These are phyloP conservation scores for Drosophila kepulauana DNA, from an alignment of 1,140 invertebrate species.

Conservation along the genomic window DNA sequence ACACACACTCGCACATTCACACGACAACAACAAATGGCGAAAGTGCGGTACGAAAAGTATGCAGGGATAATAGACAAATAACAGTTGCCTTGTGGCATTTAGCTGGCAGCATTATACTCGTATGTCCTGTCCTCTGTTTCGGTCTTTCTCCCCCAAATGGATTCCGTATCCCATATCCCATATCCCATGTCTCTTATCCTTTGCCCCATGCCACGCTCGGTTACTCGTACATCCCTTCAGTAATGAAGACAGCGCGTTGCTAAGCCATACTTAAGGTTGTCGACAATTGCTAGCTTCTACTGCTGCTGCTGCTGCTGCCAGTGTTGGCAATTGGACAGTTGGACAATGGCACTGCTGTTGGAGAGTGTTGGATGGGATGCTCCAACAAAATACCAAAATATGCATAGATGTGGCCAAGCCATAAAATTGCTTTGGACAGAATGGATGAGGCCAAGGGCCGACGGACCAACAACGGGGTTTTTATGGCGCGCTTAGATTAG, in stretches of 20 bases:
- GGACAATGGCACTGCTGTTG: slow-evolving; percentile 1
- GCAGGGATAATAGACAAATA: slow-evolving; percentile 82
- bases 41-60: slow-evolving; percentile 51
- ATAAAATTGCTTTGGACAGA: slow-evolving; percentile 52
- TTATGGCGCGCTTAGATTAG: slow-evolving; percentile 76
- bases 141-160: neutral
- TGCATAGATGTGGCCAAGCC: slow-evolving; percentile 62
- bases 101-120: slow-evolving; percentile 61
- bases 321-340: slow-evolving; percentile 10
- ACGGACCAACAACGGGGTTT: slow-evolving; percentile 39
- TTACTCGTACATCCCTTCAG: slow-evolving; percentile 53
- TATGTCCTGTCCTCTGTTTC: neutral
- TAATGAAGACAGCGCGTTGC: slow-evolving; percentile 76
- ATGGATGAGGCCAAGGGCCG: slow-evolving; percentile 38
- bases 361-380: slow-evolving; percentile 24
- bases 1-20: slow-evolving; percentile 32
- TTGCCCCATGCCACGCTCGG: slow-evolving; percentile 9
- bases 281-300: slow-evolving; percentile 66
- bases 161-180: neutral
- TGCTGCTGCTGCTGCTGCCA: no score
- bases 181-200: slow-evolving; percentile 1
- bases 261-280: slow-evolving; percentile 83
- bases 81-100: slow-evolving; percentile 80
- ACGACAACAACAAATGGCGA: slow-evolving; percentile 22
- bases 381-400: slow-evolving; percentile 44